Conservation (phyloP, 2,113 vertebrate species). For the Gavialis gangeticus region DNA sequence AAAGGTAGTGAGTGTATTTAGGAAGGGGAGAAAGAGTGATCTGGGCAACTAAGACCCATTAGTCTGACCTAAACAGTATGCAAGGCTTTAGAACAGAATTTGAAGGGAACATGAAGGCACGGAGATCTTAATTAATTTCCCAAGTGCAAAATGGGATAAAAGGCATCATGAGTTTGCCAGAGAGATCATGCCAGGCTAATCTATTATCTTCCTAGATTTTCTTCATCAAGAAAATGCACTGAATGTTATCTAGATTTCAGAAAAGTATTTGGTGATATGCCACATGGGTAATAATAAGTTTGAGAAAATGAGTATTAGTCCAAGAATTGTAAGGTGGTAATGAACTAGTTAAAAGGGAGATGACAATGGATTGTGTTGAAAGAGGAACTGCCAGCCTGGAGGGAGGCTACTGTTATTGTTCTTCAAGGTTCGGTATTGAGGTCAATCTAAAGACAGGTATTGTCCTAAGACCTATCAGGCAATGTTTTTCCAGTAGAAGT, state of each 20-base stretch:
- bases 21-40: not conserved
- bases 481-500: not conserved
- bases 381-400: too few species aligned
- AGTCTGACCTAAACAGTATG: slow-evolving; percentile 11
- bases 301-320: not conserved
- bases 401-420: too few species aligned
- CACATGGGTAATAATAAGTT: not conserved
- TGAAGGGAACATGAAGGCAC: not conserved
- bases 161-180: not conserved
- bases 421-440: too few species aligned
- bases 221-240: slow-evolving; percentile 38
- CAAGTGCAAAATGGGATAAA: slow-evolving; percentile 7
- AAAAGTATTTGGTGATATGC: not conserved
- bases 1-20: not conserved
- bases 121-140: not conserved
- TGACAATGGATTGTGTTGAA: not conserved
- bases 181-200: slow-evolving; percentile 50
- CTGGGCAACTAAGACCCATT: slow-evolving; percentile 17
- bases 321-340: not conserved
- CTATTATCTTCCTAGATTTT: slow-evolving; percentile 58
- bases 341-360: not conserved
- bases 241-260: slow-evolving; percentile 33
- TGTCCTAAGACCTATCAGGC: not conserved
- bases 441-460: not conserved
- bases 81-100: not conserved